Evolutionary conservation across 23 tunicate species (phyloP).

Genomic region (Ascidia mentula): DNA sequence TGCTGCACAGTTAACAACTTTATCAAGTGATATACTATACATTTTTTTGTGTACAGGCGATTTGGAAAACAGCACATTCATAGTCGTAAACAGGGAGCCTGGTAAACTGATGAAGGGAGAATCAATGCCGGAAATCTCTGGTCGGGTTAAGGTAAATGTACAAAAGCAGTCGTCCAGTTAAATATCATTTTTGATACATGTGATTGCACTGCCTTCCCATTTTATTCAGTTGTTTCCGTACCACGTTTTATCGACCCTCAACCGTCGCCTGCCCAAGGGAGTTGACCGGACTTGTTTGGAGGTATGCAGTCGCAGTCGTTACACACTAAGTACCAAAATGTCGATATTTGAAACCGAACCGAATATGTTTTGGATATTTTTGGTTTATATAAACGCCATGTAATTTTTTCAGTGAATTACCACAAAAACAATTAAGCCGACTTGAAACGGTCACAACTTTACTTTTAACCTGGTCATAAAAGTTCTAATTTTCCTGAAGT

Average conservation of each 20-base stretch:
- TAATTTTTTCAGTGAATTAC: too few relatives aligned
- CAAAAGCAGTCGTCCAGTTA: not conserved
- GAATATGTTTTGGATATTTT: too few relatives aligned
- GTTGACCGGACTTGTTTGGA: conserved; percentile 56
- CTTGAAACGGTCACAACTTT: too few relatives aligned
- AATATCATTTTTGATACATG: too few relatives aligned
- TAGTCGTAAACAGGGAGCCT: conserved; percentile 31
- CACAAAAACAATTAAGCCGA: too few relatives aligned
- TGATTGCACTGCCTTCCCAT: too few relatives aligned
- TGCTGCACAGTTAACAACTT: too few relatives aligned
- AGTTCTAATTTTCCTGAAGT: too few relatives aligned
- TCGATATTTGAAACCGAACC: too few relatives aligned
- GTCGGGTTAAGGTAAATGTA: conserved; percentile 18
- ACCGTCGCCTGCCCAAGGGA: conserved; percentile 54
- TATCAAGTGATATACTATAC: not conserved
- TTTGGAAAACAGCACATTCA: conserved; percentile 47
- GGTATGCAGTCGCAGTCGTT: conserved; percentile 8
- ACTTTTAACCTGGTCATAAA: too few relatives aligned
- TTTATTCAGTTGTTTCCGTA: conserved; percentile 61
- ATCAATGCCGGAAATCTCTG: conserved; percentile 50
- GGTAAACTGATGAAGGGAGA: conserved; percentile 24
- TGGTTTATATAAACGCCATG: too few relatives aligned
- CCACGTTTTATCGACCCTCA: conserved; percentile 38
- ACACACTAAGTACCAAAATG: too few relatives aligned
- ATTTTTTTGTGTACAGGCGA: conserved; percentile 5